Conservation (phyloP, 2,113 vertebrate genomes). For the Ursus arctos region DNA sequence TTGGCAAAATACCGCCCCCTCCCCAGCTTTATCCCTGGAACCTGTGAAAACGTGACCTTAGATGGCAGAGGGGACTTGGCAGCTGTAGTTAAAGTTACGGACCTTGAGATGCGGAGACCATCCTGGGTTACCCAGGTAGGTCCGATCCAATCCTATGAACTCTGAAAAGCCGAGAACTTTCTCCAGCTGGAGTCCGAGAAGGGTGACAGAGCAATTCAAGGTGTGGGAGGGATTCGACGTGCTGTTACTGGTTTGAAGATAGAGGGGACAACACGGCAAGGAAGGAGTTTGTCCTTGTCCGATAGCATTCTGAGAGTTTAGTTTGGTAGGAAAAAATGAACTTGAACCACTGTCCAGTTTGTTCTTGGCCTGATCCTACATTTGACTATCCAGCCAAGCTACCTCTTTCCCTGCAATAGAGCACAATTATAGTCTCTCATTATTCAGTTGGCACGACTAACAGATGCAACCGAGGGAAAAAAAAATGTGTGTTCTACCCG, state of each 20-base stretch:
- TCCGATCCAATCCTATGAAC: background rate
- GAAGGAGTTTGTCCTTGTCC: background rate
- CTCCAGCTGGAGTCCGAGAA: background rate
- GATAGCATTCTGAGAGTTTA: conserved; percentile 21
- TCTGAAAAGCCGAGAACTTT: conserved; percentile 42
- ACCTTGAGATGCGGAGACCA: background rate
- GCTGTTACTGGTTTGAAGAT: conserved; percentile 33
- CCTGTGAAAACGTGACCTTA: background rate
- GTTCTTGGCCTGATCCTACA: background rate
- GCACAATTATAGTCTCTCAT: background rate
- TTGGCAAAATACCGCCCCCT: background rate
- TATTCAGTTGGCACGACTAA: background rate
- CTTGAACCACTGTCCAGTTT: background rate
- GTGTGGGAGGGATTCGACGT: background rate
- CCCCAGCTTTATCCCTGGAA: background rate
- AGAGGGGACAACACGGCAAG: background rate
- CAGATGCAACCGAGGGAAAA: background rate
- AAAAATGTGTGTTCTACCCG: background rate
- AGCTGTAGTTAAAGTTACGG: background rate
- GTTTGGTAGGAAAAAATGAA: background rate
- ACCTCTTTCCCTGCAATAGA: background rate
- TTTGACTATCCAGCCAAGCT: conserved; percentile 31
- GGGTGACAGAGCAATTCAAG: background rate
- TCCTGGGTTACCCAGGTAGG: background rate
- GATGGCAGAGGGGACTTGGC: background rate